Evolutionary conservation across 2,797 vertebrate genomes (phyloP).

Genomic region (Hephaestus fuliginosus): DNA sequence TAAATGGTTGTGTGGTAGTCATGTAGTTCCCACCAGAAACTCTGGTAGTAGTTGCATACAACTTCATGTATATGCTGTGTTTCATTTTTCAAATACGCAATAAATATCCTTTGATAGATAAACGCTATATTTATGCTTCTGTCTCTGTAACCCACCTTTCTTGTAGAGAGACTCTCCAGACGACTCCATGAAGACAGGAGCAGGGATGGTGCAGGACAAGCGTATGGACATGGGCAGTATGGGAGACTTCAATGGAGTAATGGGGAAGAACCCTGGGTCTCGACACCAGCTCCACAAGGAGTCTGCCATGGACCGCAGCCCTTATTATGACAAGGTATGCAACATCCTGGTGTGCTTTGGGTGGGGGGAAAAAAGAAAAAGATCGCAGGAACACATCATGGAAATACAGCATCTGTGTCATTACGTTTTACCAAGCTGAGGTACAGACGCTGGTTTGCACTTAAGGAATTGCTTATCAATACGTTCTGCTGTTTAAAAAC

Average conservation of each 20-base stretch:
- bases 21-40: not conserved
- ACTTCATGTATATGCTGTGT: not conserved
- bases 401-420: not conserved
- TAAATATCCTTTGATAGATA: not conserved
- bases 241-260: constrained; percentile 91
- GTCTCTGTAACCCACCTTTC: not conserved
- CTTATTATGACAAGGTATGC: constrained; percentile 96
- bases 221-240: constrained; percentile 92
- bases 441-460: not conserved
- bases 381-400: not conserved
- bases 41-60: not conserved
- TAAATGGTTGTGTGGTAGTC: not conserved
- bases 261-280: constrained; percentile 91
- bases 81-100: not conserved
- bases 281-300: constrained; percentile 96
- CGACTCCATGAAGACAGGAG: constrained; percentile 90
- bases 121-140: not conserved
- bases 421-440: not conserved
- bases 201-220: constrained; percentile 92
- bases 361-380: not conserved
- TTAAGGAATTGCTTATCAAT: not conserved
- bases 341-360: not conserved
- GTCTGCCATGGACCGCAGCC: constrained; percentile 92
- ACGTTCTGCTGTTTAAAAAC: not conserved
- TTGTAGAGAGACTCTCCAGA: constrained; percentile 95